Conservation (phyloP, 2,888 invertebrate species). For the Thera britannica region DNA sequence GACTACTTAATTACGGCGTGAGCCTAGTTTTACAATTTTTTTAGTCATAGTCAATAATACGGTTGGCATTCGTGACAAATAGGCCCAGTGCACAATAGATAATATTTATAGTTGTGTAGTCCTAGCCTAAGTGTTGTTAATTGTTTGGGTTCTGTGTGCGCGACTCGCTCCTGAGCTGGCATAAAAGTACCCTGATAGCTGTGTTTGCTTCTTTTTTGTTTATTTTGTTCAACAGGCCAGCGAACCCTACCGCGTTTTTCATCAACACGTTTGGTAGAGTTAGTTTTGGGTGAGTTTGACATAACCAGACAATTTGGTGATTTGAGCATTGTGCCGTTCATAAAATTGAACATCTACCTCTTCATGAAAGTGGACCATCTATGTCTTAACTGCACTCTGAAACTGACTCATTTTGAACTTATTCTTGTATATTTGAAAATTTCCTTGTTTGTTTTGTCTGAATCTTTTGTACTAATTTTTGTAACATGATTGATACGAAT, state of each 20-base stretch:
- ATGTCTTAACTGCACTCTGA: conserved; percentile 82
- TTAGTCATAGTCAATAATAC: not conserved
- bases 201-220: conserved; percentile 79
- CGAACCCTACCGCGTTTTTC: conserved; percentile 88
- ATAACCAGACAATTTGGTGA: conserved; percentile 80
- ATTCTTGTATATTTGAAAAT: conserved; percentile 43
- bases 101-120: conserved; percentile 27
- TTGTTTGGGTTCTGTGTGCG: conserved; percentile 68
- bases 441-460: conserved; percentile 36
- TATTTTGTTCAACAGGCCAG: conserved; percentile 89
- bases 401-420: conserved; percentile 72
- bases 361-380: conserved; percentile 71
- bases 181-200: conserved; percentile 65
- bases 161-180: conserved; percentile 70
- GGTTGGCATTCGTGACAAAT: conserved; percentile 51
- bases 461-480: conserved; percentile 40
- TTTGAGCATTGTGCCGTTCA: conserved; percentile 83
- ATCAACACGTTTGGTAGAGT: conserved; percentile 89
- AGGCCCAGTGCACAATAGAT: conserved; percentile 28
- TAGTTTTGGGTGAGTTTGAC: conserved; percentile 89
- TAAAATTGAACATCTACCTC: conserved; percentile 67
- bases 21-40: too few species aligned
- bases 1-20: too few species aligned
- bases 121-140: conserved; percentile 53
- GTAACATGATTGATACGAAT: conserved; percentile 34